Conservation (phyloP, 2,797 vertebrate genomes). For the Arremon aurantiirostris region DNA sequence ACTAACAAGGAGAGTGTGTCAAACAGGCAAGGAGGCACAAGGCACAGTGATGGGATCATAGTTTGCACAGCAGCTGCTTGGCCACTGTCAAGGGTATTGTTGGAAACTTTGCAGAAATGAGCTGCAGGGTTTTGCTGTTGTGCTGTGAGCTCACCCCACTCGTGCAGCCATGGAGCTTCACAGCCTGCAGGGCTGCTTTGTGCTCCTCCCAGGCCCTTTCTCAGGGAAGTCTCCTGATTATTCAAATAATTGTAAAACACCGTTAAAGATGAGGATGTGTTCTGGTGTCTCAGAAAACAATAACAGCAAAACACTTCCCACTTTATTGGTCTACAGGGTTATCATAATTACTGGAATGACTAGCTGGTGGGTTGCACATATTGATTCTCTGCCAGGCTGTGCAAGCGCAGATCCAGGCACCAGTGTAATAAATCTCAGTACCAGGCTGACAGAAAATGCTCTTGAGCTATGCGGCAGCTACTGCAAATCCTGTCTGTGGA, state of each 20-base stretch:
- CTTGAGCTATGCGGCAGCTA: conserved; percentile 3
- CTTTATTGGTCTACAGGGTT: conserved; percentile 52
- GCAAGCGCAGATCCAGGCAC: conserved; percentile 39
- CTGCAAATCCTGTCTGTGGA: conserved; percentile 28
- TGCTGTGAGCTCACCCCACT: neutral
- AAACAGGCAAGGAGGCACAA: neutral
- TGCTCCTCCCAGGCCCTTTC: neutral
- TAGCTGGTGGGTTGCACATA: conserved; percentile 47
- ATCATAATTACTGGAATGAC: conserved; percentile 38
- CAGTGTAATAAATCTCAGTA: conserved; percentile 49
- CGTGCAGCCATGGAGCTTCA: neutral
- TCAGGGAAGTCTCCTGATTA: neutral
- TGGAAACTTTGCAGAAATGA: neutral
- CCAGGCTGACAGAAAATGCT: conserved; percentile 25
- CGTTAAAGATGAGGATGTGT: conserved; percentile 23
- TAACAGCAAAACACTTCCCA: conserved; percentile 36
- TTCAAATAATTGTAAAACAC: conserved; percentile 45
- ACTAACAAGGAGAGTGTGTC: neutral
- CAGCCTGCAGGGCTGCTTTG: neutral
- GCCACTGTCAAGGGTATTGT: neutral
- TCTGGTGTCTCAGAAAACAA: conserved; percentile 42
- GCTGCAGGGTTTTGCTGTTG: neutral
- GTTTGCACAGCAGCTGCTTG: neutral
- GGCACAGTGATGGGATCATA: neutral
- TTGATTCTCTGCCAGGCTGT: conserved; percentile 60